A percentile compares a stretch with the other conserved stretches of the same genome.
Evolutionary conservation across 2,888 invertebrate species (phyloP).

Genomic region (Diarsia mendica): DNA sequence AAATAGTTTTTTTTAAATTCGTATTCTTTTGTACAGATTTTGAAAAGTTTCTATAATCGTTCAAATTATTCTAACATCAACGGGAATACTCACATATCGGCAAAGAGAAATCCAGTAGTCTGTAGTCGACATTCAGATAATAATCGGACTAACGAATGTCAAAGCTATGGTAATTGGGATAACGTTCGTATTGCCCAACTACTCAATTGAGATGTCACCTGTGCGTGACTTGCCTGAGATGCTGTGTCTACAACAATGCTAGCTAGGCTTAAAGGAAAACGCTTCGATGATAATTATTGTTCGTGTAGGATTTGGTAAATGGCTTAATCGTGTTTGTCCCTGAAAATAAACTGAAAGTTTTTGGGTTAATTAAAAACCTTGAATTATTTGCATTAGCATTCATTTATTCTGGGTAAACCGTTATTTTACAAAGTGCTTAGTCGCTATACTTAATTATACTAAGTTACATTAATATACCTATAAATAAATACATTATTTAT

Average conservation of each 20-base stretch:
- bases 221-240: slow-evolving; percentile 52
- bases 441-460: slow-evolving; percentile 61
- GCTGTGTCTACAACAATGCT: slow-evolving; percentile 26
- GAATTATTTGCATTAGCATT: slow-evolving; percentile 70
- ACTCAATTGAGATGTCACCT: slow-evolving; percentile 44
- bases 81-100: slow-evolving; percentile 12
- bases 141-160: slow-evolving; percentile 49
- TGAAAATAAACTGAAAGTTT: background rate
- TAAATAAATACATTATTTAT: slow-evolving; percentile 81
- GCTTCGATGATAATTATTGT: slow-evolving; percentile 12
- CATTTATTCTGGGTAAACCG: slow-evolving; percentile 82
- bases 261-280: background rate
- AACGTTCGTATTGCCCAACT: slow-evolving; percentile 1
- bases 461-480: slow-evolving; percentile 71
- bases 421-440: slow-evolving; percentile 79
- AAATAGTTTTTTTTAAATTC: background rate
- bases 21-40: background rate
- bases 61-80: slow-evolving; percentile 25
- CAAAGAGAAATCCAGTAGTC: slow-evolving; percentile 48
- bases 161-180: slow-evolving; percentile 45
- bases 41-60: background rate
- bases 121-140: slow-evolving; percentile 64
- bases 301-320: background rate
- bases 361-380: slow-evolving; percentile 52
- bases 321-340: background rate